phyloP scores from a whole-genome alignment of 2,797 vertebrate species.

The Melanotaenia pygmaea region DNA sequence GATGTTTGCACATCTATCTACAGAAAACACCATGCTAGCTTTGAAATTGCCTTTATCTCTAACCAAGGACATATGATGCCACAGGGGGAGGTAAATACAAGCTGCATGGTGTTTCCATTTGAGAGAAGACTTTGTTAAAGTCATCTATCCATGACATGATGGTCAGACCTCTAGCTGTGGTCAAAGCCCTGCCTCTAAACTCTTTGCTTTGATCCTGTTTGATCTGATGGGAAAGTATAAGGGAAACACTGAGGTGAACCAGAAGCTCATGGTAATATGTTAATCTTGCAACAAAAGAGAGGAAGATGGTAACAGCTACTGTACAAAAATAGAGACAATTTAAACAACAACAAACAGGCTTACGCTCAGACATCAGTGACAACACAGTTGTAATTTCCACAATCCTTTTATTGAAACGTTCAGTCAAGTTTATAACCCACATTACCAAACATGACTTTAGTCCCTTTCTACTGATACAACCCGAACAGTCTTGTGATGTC shows the following conservation, averaged over 20 bases:
- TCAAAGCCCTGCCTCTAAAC: slow-evolving; percentile 51
- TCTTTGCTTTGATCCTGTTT: slow-evolving; percentile 65
- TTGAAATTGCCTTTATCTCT: slow-evolving; percentile 55
- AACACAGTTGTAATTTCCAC: neutral
- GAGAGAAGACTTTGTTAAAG: slow-evolving; percentile 66
- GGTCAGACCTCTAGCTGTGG: slow-evolving; percentile 64
- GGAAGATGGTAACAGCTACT: neutral
- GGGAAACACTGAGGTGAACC: slow-evolving; percentile 27
- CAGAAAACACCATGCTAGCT: slow-evolving; percentile 9
- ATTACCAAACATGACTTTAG: neutral
- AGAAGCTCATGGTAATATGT: slow-evolving; percentile 17
- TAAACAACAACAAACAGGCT: too few relatives aligned
- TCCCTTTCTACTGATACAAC: neutral
- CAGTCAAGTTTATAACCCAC: neutral
- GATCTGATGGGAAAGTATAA: slow-evolving; percentile 45
- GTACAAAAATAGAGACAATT: neutral
- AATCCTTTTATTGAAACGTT: neutral
- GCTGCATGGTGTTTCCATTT: slow-evolving; percentile 57
- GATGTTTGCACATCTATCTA: slow-evolving; percentile 7
- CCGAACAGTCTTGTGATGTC: neutral
- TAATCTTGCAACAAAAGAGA: neutral
- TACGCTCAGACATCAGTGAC: neutral
- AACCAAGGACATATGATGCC: slow-evolving; percentile 74
- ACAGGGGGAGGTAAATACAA: slow-evolving; percentile 32
- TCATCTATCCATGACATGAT: slow-evolving; percentile 67